Percentiles rank a stretch among this genome's conserved stretches.
Conservation (phyloP, 2,888 invertebrate genomes). For the Stramonita haemastoma region DNA sequence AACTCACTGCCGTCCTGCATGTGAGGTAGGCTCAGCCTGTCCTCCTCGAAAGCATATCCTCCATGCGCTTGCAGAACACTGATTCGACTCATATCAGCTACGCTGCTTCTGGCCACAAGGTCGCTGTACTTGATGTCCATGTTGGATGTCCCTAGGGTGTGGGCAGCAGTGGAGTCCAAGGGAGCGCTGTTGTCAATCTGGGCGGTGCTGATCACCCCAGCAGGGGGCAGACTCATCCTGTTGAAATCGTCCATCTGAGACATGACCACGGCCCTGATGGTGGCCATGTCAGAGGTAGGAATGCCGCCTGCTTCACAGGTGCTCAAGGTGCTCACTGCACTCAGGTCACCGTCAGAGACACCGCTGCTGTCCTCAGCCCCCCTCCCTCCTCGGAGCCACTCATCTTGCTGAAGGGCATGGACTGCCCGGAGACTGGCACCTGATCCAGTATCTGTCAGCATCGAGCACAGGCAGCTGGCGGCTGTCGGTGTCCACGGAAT, state of each 20-base stretch:
- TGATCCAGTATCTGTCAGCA: not conserved
- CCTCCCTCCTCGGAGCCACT: not conserved
- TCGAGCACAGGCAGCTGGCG: not conserved
- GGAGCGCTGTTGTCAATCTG: conserved; percentile 40
- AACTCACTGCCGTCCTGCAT: not conserved
- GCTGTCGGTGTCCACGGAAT: not conserved
- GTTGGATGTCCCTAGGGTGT: conserved; percentile 23
- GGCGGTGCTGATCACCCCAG: not conserved
- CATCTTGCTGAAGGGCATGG: not conserved
- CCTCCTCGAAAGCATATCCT: not conserved
- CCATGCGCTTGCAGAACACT: not conserved
- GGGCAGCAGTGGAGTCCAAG: conserved; percentile 28
- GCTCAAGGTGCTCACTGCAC: not conserved
- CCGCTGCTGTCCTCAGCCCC: not conserved
- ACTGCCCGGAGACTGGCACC: not conserved
- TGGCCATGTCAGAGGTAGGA: not conserved
- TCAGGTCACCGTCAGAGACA: not conserved
- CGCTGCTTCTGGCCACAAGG: not conserved
- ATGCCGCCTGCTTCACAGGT: not conserved
- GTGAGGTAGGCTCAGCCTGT: not conserved
- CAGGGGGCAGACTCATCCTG: not conserved
- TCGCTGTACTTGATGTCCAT: conserved; percentile 19
- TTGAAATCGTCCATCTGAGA: conserved; percentile 15
- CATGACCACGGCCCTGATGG: not conserved
- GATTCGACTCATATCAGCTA: not conserved